Conservation (phyloP, 2,888 invertebrate species). For the Acheta domesticus region DNA sequence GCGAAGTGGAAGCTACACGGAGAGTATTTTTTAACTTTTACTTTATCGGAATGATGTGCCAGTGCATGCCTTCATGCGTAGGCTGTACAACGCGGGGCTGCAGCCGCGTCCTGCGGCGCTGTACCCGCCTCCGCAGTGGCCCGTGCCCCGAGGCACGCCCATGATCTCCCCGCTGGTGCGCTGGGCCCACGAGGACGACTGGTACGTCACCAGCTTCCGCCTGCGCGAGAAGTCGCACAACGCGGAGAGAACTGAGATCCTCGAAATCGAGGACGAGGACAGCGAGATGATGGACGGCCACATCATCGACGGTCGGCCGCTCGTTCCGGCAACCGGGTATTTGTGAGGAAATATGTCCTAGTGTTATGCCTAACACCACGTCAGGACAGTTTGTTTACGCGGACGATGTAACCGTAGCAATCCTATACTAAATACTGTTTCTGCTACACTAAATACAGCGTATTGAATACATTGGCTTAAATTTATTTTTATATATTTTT, state of each 20-base stretch:
- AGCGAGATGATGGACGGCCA: neutral
- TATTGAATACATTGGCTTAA: too few species aligned
- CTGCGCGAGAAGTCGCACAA: neutral
- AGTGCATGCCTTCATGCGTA: neutral
- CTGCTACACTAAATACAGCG: too few species aligned
- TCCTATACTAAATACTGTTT: too few species aligned
- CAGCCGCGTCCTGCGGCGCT: constrained; percentile 71
- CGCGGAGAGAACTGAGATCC: neutral
- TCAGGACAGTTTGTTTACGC: too few species aligned
- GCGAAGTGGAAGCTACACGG: too few species aligned
- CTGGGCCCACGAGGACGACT: constrained; percentile 82
- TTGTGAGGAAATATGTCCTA: neutral
- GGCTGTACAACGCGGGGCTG: constrained; percentile 70
- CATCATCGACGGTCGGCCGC: neutral
- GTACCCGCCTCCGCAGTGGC: constrained; percentile 72
- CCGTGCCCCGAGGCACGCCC: constrained; percentile 82
- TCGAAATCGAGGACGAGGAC: neutral
- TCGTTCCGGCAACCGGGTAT: neutral
- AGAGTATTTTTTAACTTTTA: too few species aligned
- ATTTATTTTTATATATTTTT: too few species aligned
- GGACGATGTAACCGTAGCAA: too few species aligned
- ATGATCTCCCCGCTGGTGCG: constrained; percentile 78
- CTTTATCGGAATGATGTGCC: too few species aligned
- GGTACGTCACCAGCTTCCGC: constrained; percentile 53
- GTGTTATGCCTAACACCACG: too few species aligned